Conservation (phyloP, 1,140 invertebrate genomes). For the Leptestheria dahalacensis region DNA sequence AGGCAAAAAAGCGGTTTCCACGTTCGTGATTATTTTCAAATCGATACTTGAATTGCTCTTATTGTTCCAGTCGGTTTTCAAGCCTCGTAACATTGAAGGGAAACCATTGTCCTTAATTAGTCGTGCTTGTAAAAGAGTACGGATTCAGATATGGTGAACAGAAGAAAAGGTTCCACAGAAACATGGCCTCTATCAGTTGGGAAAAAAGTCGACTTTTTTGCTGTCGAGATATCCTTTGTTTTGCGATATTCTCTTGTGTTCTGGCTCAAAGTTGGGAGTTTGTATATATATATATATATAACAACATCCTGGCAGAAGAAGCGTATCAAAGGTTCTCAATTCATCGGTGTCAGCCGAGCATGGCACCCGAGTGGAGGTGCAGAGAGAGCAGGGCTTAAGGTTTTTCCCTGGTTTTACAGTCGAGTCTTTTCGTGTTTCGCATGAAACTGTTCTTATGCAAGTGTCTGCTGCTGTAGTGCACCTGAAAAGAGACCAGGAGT, state of each 20-base stretch:
- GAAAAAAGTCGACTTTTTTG: no score
- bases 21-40: not conserved
- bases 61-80: not conserved
- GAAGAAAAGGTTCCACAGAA: not conserved
- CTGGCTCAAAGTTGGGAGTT: no score
- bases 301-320: not conserved
- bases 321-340: not conserved
- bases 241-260: no score
- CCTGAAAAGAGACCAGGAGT: not conserved
- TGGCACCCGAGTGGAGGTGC: no score
- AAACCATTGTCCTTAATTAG: not conserved
- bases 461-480: no score
- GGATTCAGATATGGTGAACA: no score
- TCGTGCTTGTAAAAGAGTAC: not conserved
- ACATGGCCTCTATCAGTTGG: no score
- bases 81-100: no score
- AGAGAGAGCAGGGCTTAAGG: not conserved
- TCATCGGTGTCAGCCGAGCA: not conserved
- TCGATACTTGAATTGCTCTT: not conserved
- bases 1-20: not conserved
- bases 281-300: no score
- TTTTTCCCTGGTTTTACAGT: not conserved
- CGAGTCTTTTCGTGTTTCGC: not conserved
- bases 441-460: not conserved
- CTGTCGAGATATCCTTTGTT: no score